These are phyloP conservation scores for Sthenelais limicola DNA, from an alignment of 2,888 invertebrate genomes.

Conservation along the genomic window DNA sequence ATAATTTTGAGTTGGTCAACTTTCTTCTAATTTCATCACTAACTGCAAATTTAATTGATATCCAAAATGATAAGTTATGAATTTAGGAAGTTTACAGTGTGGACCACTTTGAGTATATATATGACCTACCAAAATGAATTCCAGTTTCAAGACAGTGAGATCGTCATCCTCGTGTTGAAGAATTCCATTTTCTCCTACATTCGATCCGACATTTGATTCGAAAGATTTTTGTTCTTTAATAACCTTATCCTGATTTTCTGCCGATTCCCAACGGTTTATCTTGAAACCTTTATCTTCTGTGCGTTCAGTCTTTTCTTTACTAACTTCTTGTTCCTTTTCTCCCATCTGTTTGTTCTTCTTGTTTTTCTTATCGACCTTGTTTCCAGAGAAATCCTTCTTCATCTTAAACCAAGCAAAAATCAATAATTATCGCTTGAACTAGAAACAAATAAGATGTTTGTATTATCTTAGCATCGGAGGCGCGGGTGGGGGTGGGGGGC, in stretches of 20 bases:
- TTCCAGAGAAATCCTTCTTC: conserved; percentile 58
- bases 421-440: neutral
- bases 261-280: no score
- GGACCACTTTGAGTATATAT: neutral
- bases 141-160: conserved; percentile 62
- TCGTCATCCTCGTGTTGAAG: conserved; percentile 62
- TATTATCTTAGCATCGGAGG: no score
- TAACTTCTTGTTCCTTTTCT: conserved; percentile 45
- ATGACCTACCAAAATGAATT: conserved; percentile 64
- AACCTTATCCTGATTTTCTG: no score
- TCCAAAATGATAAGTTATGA: neutral
- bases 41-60: neutral
- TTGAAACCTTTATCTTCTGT: neutral
- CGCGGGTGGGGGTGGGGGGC: no score
- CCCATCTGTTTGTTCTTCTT: conserved; percentile 37
- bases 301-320: conserved; percentile 47
- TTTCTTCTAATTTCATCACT: neutral
- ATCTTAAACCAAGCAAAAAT: conserved; percentile 53
- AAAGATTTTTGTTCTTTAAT: no score
- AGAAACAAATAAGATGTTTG: no score
- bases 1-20: neutral
- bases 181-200: no score
- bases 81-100: neutral
- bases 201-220: no score
- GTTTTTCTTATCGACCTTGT: conserved; percentile 47